These are phyloP conservation scores for Dynastes maya DNA, from an alignment of 2,888 invertebrate genomes.

Conservation along the genomic window DNA sequence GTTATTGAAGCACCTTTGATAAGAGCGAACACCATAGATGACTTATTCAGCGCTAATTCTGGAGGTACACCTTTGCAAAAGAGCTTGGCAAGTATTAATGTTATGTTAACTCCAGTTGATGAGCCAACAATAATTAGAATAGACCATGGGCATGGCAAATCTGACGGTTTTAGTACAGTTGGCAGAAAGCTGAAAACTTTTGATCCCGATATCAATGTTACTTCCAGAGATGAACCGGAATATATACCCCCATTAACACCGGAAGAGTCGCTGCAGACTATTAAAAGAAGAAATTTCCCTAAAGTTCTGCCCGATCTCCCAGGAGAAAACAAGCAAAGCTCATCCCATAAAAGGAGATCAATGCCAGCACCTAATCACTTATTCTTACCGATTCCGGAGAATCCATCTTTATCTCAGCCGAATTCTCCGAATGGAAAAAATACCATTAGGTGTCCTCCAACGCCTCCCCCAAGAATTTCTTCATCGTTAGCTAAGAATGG, in stretches of 20 bases:
- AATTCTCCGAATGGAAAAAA: constrained; percentile 63
- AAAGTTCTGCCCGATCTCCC: constrained; percentile 89
- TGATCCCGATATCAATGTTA: constrained; percentile 79
- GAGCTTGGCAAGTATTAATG: constrained; percentile 66
- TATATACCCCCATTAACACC: constrained; percentile 73
- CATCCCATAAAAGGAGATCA: constrained; percentile 75
- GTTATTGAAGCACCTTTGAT: constrained; percentile 62
- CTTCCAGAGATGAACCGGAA: constrained; percentile 74
- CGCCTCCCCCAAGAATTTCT: constrained; percentile 81
- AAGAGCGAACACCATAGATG: constrained; percentile 71
- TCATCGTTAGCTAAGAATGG: constrained; percentile 74
- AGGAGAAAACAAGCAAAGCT: constrained; percentile 64
- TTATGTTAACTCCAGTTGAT: constrained; percentile 58
- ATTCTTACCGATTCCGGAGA: constrained; percentile 64
- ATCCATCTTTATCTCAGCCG: constrained; percentile 62
- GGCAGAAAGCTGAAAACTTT: constrained; percentile 67
- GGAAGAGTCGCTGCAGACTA: constrained; percentile 81
- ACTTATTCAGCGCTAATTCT: constrained; percentile 63
- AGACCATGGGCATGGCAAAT: constrained; percentile 78
- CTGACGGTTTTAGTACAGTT: constrained; percentile 71
- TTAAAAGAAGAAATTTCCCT: constrained; percentile 86
- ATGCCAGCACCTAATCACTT: constrained; percentile 74
- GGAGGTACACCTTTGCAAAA: constrained; percentile 60
- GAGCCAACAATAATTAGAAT: constrained; percentile 71
- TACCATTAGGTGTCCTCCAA: constrained; percentile 73